These are phyloP conservation scores for Neotoxoptera formosana DNA, from an alignment of 1,140 invertebrate species.

Conservation along the genomic window DNA sequence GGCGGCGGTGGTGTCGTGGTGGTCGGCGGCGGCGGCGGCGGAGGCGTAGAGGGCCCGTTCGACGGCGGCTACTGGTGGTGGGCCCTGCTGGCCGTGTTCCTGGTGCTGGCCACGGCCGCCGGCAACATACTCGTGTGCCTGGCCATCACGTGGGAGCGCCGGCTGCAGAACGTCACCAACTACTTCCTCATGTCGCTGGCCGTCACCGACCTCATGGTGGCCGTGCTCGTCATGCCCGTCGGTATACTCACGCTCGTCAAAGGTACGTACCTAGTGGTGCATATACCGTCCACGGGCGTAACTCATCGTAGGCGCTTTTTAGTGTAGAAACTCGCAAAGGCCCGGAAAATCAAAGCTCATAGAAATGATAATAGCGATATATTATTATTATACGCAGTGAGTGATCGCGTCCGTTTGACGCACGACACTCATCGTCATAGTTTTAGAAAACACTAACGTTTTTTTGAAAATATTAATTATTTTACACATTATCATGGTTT, in stretches of 20 bases:
- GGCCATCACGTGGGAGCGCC: constrained; percentile 86
- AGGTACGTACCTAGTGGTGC: constrained; percentile 72
- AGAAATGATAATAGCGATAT: too few species aligned
- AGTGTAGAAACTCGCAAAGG: neutral
- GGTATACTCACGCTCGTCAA: constrained; percentile 80
- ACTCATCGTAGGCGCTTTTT: too few species aligned
- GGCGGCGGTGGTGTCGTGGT: neutral
- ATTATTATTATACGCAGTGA: too few species aligned
- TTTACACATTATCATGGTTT: too few species aligned
- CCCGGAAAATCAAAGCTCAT: too few species aligned
- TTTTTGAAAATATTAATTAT: neutral
- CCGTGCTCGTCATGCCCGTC: constrained; percentile 89
- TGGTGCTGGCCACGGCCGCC: constrained; percentile 86
- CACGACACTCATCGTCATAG: too few species aligned
- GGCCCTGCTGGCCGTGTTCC: constrained; percentile 77
- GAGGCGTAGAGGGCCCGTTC: neutral
- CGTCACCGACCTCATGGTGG: constrained; percentile 93
- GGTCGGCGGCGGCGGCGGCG: neutral
- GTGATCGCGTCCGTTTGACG: too few species aligned
- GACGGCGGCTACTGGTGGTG: constrained; percentile 64
- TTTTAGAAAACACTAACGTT: neutral
- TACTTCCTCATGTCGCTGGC: constrained; percentile 96
- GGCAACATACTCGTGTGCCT: constrained; percentile 94
- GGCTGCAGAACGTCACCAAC: constrained; percentile 94
- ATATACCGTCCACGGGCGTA: neutral